Evolutionary conservation across 2,113 vertebrate species (phyloP).

Genomic region (Euleptes europaea): DNA sequence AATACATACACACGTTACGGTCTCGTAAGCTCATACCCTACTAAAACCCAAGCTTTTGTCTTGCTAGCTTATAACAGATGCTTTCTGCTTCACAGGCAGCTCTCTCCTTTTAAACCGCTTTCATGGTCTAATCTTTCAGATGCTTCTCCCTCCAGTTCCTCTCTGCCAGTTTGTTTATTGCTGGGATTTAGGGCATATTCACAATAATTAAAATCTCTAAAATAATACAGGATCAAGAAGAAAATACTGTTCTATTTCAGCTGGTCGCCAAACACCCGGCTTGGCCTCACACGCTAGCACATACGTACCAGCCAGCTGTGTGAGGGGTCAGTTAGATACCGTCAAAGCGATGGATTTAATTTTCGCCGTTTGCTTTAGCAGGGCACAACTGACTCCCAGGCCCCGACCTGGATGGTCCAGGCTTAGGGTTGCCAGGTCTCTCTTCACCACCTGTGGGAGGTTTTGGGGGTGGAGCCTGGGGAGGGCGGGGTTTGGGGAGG

Average conservation of each 20-base stretch:
- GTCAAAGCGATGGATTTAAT: too few species aligned
- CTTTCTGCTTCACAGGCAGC: background rate
- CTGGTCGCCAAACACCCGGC: too few species aligned
- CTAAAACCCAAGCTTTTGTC: conserved; percentile 15
- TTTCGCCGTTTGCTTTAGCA: too few species aligned
- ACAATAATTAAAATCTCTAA: background rate
- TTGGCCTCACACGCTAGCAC: too few species aligned
- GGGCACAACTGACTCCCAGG: too few species aligned
- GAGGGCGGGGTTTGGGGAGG: too few species aligned
- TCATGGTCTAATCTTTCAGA: background rate
- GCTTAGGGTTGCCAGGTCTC: too few species aligned
- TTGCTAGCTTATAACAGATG: background rate
- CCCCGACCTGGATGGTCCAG: too few species aligned
- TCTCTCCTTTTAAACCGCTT: background rate
- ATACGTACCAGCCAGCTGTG: background rate
- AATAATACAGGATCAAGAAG: background rate
- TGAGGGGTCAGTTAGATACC: background rate
- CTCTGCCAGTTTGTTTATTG: background rate
- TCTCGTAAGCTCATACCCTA: conserved; percentile 24
- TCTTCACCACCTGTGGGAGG: too few species aligned
- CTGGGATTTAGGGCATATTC: conserved; percentile 23
- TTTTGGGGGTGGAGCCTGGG: too few species aligned
- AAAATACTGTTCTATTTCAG: too few species aligned
- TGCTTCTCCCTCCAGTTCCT: background rate
- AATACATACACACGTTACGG: background rate